phyloP scores from a whole-genome alignment of 2,888 invertebrate genomes.

The Eristalis intricaria region DNA sequence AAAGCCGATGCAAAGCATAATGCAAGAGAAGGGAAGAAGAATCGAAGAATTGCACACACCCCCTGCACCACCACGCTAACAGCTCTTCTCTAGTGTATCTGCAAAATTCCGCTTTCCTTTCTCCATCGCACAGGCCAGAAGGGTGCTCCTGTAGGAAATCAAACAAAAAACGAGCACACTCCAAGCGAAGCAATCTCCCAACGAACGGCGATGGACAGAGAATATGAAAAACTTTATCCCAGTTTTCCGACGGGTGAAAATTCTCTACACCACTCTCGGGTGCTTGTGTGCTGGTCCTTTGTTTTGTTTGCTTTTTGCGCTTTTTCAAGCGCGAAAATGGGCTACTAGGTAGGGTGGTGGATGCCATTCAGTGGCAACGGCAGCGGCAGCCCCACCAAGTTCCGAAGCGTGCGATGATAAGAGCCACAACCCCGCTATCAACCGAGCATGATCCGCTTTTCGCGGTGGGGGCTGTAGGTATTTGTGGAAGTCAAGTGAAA shows the following conservation, averaged over 20 bases:
- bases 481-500: conserved; percentile 55
- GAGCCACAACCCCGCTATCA: conserved; percentile 41
- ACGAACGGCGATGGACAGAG: conserved; percentile 31
- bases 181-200: not conserved
- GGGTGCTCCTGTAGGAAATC: conserved; percentile 18
- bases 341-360: conserved; percentile 51
- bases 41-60: not conserved
- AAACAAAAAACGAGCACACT: conserved; percentile 13
- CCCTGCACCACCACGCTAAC: conserved; percentile 5
- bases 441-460: conserved; percentile 21
- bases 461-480: conserved; percentile 13
- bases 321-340: conserved; percentile 54
- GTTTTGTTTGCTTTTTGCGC: not conserved
- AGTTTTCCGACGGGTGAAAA: conserved; percentile 62
- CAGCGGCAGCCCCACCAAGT: not conserved
- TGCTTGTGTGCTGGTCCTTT: not conserved
- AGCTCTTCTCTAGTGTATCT: conserved; percentile 32
- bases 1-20: conserved; percentile 18
- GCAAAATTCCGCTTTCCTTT: conserved; percentile 42
- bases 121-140: not conserved
- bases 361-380: conserved; percentile 11
- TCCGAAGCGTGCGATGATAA: conserved; percentile 53
- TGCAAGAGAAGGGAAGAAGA: conserved; percentile 1
- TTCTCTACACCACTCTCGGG: conserved; percentile 58
- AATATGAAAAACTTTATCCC: conserved; percentile 58